Base-by-base conservation (phyloP, 2,888 invertebrate species). In the Sicus ferrugineus region DNA sequence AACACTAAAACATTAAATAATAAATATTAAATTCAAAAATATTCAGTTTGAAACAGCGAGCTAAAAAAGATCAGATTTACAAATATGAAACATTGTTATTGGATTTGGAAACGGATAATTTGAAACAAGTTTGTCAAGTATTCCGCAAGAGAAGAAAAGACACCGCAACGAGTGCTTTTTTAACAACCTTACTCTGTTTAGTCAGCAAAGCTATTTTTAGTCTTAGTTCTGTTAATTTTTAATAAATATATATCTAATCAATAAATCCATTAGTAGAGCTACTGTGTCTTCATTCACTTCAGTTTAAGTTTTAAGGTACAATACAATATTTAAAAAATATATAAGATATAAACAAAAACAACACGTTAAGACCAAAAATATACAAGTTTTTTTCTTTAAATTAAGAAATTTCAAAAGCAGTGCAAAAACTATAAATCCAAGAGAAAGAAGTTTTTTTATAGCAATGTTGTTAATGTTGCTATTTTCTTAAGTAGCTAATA, bases 301-400 rank as follows among this genome's bases (percentile, higher is more conserved):
- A n/a, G n/a, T n/a, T n/a, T n/a, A n/a, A n/a, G n/a, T n/a, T n/a
- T n/a, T n/a, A n/a, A n/a, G n/a, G n/a, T n/a, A n/a, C n/a, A n/a
- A 70, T 69, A 72, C 67, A 70, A 72, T 64, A 71, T 38, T 46
- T 62, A 31, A 61, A 62, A 69, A 50, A 65, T 69, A 59, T 70
- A 70, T n/a, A 30, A 69, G 38, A 42, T 30, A 63, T 54, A 48
- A 26, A 68, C 63, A 30, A 30, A 68, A 70, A 56, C 46, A 67
- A 34, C 7, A 56, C 56, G 23, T 28, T 16, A 50, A 28, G 52
- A 62, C 59, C 54, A 61, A 61, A 67, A 34, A 70, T n/a, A n/a
- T n/a, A n/a, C n/a, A n/a, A n/a, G n/a, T n/a, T n/a, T n/a, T n/a
- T n/a, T n/a, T n/a, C n/a, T n/a, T n/a, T n/a, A n/a, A n/a, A n/a